Conservation (phyloP, 2,797 vertebrate species). For the Anguilla obscura region DNA sequence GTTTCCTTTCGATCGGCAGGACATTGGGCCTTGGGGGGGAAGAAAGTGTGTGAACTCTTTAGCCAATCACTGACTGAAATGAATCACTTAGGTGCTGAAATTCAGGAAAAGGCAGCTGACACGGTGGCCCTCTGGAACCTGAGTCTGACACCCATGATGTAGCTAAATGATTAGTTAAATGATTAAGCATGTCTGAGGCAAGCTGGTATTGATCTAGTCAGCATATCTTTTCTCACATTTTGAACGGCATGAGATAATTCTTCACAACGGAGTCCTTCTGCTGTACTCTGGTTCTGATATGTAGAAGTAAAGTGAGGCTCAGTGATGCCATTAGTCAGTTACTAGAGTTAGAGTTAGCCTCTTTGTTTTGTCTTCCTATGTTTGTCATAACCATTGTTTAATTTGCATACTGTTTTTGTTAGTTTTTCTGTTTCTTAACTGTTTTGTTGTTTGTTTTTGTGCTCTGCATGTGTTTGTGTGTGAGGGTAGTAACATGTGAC, state of each 20-base stretch:
- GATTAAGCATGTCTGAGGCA: slow-evolving; percentile 10
- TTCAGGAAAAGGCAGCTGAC: background rate
- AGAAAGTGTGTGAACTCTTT: background rate
- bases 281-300: background rate
- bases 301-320: background rate
- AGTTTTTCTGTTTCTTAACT: background rate
- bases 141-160: background rate
- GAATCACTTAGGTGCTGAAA: background rate
- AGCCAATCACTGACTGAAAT: background rate
- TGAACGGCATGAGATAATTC: background rate
- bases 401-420: background rate
- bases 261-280: background rate
- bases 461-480: background rate
- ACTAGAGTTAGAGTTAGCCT: background rate
- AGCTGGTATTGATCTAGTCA: slow-evolving; percentile 17
- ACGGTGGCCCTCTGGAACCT: background rate
- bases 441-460: background rate
- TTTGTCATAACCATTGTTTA: background rate
- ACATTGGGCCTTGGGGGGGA: background rate
- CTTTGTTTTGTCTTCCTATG: background rate
- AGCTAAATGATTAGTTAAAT: slow-evolving; percentile 20
- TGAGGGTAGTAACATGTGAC: background rate
- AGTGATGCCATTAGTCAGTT: background rate
- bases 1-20: background rate
- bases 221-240: background rate